Evolutionary conservation across 2,888 invertebrate species (phyloP), one percentile per base, ranked within the genome.

Genomic region (Drosophila hamatofila): DNA sequence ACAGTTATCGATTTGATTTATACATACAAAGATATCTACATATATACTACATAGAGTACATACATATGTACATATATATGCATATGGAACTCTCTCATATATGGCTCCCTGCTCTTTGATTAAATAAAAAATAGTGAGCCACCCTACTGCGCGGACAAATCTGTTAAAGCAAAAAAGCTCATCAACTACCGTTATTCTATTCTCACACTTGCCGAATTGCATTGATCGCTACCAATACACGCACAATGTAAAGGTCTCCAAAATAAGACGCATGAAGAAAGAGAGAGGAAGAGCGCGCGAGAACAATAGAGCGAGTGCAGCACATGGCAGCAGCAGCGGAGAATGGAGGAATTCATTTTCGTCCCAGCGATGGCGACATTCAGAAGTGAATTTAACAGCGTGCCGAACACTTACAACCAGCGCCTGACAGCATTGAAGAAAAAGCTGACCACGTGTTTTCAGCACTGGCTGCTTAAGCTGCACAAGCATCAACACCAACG

Each of bases 361-460:
- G 69, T 64, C 58, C 46, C 23, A 79, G 73, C 86, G 73, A 89
- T 89, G 91, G 86, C 81, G 77, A 79, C 86, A 83, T 73, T 91
- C 87, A 91, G 90, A 90, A 86, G 85, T 68, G 88, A 90, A 75
- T 89, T 83, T 66, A 84, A 86, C 83, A 85, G 91, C 90, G 84
- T 88, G 83, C 87, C 88, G 83, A 88, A 78, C 82, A 84, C 84
- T 81, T 77, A 75, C 67, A 61, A 67, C 35, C 55, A 60, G 41
- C 72, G 75, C 71, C 78, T 90, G 61, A 78, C 81, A 80, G 80
- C 82, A 71, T 63, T 91, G 37, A 83, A 72, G 65, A 71, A 88
- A 57, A 86, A 81, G 44, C 62, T 91, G 67, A 87, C 83, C 91
- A 91, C 91, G 91, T 91, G 91, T 80, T 83, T 90, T 60, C 73